These are phyloP conservation scores for Tipula vernalis DNA, from an alignment of 2,888 invertebrate genomes.

Conservation along the genomic window DNA sequence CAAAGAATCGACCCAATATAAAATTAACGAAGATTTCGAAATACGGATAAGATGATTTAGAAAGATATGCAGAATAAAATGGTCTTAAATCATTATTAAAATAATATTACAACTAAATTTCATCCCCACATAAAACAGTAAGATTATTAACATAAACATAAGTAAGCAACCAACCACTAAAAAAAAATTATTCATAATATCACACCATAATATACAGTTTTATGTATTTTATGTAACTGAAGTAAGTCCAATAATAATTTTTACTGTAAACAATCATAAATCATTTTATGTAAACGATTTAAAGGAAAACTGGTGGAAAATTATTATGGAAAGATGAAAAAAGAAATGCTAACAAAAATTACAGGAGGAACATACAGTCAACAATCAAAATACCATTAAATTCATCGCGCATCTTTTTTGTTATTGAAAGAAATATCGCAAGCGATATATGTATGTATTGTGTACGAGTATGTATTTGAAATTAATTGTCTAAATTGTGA, in stretches of 20 bases:
- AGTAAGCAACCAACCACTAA: not conserved
- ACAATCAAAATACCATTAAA: not conserved
- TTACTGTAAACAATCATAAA: not conserved
- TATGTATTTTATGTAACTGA: not conserved
- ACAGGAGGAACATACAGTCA: not conserved
- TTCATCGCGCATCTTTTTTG: not conserved
- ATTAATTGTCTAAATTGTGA: not conserved
- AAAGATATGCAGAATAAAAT: not conserved
- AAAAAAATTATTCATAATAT: not conserved
- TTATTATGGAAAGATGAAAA: not conserved
- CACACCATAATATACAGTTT: not conserved
- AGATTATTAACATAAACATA: not conserved
- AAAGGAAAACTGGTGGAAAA: not conserved
- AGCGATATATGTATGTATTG: not conserved
- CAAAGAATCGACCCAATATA: not conserved
- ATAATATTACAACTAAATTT: not conserved
- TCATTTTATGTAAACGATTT: not conserved
- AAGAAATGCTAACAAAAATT: not conserved
- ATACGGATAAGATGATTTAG: not conserved
- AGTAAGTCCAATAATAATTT: constrained; percentile 4
- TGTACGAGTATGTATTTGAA: too few relatives aligned
- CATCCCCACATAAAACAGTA: not conserved
- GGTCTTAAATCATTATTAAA: not conserved
- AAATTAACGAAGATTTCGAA: not conserved
- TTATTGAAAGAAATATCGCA: not conserved